phyloP scores from a whole-genome alignment of 2,797 vertebrate genomes.

The Catostomus latipinnis region DNA sequence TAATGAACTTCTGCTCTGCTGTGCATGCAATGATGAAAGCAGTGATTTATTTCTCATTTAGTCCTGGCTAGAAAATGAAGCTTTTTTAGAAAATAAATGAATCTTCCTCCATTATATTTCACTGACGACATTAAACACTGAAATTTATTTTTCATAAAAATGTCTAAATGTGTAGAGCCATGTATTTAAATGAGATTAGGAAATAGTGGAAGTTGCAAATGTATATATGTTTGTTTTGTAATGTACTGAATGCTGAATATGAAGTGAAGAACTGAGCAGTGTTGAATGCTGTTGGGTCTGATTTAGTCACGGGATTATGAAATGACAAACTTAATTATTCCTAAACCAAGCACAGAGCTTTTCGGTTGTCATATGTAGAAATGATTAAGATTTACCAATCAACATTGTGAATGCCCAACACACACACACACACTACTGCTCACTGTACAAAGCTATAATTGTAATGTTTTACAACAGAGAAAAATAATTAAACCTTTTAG shows the following conservation, averaged over 20 bases:
- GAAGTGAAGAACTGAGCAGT: neutral
- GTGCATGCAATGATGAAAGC: slow-evolving; percentile 30
- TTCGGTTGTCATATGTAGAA: neutral
- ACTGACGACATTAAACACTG: slow-evolving; percentile 7
- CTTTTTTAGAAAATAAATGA: slow-evolving; percentile 33
- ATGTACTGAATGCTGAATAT: no score
- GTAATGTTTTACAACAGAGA: slow-evolving; percentile 38
- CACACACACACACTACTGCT: no score
- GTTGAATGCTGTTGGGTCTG: neutral
- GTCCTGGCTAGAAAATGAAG: slow-evolving; percentile 22
- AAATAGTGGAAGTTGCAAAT: neutral
- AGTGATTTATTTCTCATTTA: slow-evolving; percentile 43
- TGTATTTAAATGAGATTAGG: neutral
- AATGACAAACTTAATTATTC: neutral
- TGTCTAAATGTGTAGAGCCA: slow-evolving; percentile 5
- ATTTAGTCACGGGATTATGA: neutral
- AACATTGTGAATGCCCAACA: slow-evolving; percentile 10
- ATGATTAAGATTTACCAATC: slow-evolving; percentile 10
- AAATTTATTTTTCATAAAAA: neutral
- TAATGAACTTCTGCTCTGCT: slow-evolving; percentile 52
- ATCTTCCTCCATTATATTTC: neutral
- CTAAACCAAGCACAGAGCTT: neutral
- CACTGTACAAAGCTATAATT: neutral
- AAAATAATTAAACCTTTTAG: slow-evolving; percentile 12
- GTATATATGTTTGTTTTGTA: no score